Evolutionary conservation across 2,113 vertebrate genomes (phyloP), one percentile per base, ranked within the genome.

Genomic region (Epinephelus moara): DNA sequence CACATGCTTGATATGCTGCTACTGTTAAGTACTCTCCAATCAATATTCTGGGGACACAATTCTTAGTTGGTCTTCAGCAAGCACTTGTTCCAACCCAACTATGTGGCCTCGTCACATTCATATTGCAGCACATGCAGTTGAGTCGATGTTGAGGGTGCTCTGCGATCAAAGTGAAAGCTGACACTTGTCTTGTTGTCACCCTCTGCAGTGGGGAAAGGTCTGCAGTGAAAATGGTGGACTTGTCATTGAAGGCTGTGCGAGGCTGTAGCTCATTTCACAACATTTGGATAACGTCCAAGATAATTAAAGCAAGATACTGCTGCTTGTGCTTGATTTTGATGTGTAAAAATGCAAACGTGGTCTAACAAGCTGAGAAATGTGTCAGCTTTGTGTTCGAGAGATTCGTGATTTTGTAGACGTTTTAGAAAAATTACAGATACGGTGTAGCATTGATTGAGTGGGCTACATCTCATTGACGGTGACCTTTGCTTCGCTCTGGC

Each of bases 151-250:
- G 70, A 75, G 23, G 73, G 27, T 47, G 74, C 27, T 50, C 30
- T 13, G 4, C 49, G 12, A 33, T 33, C 4, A 45, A 81, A 81
- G 14, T 53, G 53, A 74, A 73, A 73, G 21, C 52, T 40, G 64
- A 50, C 76, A 60, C 68, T 60, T 73, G 66, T 33, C 18, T 27
- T 17, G 25, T 49, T 42, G 60, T 40, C 73, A 30, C 72, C 64
- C 59, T 79, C 83, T 74, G 80, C 80, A 78, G 74, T 57, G 60
- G 30, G 11, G 17, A 63, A 61, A 86, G 60, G 37, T 67, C 52
- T 30, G 57, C 84, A 81, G 73, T 60, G 6, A 83, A 81, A 57
- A 75, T 72, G 50, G 42, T 47, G 50, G 62, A 67, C 21, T 4
- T 67, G 21, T 75, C 56, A 19, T 42, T 75, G 49, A 67, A 49